These are phyloP conservation scores for Scaptomyza parva DNA, from an alignment of 2,888 invertebrate species.

Conservation along the genomic window DNA sequence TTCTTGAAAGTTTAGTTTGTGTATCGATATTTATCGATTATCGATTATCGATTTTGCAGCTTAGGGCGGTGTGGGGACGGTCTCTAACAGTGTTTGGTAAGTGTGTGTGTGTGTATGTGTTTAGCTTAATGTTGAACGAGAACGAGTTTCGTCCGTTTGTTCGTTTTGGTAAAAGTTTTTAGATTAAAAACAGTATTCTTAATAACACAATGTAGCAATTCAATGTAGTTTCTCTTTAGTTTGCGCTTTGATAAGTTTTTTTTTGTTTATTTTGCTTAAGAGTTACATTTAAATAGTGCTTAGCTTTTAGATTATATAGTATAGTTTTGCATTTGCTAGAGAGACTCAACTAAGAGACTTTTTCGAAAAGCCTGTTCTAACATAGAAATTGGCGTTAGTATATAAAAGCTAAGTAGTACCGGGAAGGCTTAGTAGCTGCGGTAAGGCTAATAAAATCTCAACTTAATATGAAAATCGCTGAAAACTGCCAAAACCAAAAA, in stretches of 20 bases:
- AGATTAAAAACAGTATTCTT: conserved; percentile 42
- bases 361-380: conserved; percentile 33
- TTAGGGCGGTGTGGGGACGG: conserved; percentile 29
- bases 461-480: conserved; percentile 6
- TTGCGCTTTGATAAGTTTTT: conserved; percentile 17
- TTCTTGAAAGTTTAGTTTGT: not conserved
- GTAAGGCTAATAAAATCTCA: conserved; percentile 15
- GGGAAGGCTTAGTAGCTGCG: conserved; percentile 21
- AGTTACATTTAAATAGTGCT: conserved; percentile 43
- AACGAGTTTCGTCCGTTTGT: conserved; percentile 22
- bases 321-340: conserved; percentile 47
- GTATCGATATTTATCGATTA: conserved; percentile 14
- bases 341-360: conserved; percentile 56
- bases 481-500: conserved; percentile 14
- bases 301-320: conserved; percentile 44
- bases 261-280: conserved; percentile 18
- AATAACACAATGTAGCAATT: conserved; percentile 43
- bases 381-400: conserved; percentile 25
- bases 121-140: conserved; percentile 33
- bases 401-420: conserved; percentile 38
- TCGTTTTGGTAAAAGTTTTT: conserved; percentile 36
- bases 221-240: conserved; percentile 8
- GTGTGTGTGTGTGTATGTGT: conserved; percentile 9
- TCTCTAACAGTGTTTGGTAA: conserved; percentile 42
- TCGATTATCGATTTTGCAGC: conserved; percentile 12